Percentiles rank a stretch among this genome's conserved stretches.
Evolutionary conservation across 2,888 invertebrate species (phyloP).

Genomic region (Hofmannophila pseudospretella): DNA sequence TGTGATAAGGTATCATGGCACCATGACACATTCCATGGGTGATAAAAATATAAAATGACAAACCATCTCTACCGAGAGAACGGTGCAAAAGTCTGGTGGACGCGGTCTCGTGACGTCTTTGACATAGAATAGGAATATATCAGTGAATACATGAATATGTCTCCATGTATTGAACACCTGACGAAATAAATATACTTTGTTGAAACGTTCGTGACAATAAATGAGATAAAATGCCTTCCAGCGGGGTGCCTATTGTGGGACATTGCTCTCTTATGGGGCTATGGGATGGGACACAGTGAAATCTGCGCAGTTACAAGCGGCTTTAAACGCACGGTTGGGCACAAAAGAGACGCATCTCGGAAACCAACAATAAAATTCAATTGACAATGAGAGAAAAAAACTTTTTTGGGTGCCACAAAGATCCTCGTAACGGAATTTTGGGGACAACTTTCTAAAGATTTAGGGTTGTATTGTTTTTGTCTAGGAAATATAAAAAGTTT

Average conservation of each 20-base stretch:
- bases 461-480: slow-evolving; percentile 63
- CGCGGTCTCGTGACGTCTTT: slow-evolving; percentile 6
- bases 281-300: slow-evolving; percentile 35
- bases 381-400: slow-evolving; percentile 66
- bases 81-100: slow-evolving; percentile 3
- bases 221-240: slow-evolving; percentile 62
- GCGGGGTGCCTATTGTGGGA: slow-evolving; percentile 63
- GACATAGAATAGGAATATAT: slow-evolving; percentile 23
- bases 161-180: slow-evolving; percentile 58
- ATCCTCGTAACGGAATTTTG: slow-evolving; percentile 61
- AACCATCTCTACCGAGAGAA: not conserved
- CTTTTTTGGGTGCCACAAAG: slow-evolving; percentile 57
- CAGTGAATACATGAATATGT: slow-evolving; percentile 48
- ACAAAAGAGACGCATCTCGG: slow-evolving; percentile 72
- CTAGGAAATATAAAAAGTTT: slow-evolving; percentile 33
- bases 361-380: slow-evolving; percentile 76
- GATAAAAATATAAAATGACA: slow-evolving; percentile 12
- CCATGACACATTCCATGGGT: slow-evolving; percentile 5
- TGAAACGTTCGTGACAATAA: slow-evolving; percentile 51
- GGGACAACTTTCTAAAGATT: slow-evolving; percentile 65
- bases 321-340: slow-evolving; percentile 72
- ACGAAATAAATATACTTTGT: slow-evolving; percentile 44
- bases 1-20: slow-evolving; percentile 21
- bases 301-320: slow-evolving; percentile 56
- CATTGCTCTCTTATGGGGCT: slow-evolving; percentile 57